Base-by-base conservation (phyloP, 2,113 vertebrate genomes). In the Clupea harengus region DNA sequence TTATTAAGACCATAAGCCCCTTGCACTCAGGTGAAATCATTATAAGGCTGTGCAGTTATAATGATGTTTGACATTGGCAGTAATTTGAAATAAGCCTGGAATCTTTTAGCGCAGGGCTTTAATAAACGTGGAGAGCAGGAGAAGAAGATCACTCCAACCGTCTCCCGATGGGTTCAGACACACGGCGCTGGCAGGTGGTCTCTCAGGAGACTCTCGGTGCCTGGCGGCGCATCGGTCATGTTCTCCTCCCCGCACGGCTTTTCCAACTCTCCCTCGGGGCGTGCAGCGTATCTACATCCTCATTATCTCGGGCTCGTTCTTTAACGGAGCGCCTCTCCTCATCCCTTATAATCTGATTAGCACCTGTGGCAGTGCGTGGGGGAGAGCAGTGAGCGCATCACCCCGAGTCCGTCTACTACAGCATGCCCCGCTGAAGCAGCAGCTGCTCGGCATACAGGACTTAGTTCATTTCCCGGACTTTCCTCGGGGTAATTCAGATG, bases 301-400 rank as follows among this genome's bases (percentile, higher is more conserved):
- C 86, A 87, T 88, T 90, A 86, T 90, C 86, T 80, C 87, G 0
- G 80, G 81, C 80, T 45, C 83, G 54, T 84, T 39, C 72, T 85
- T 88, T 82, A 87, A 84, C 72, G 72, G 32, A 15, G 72, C 28
- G 11, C 88, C 75, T 88, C 89, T 86, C 75, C 54, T 81, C 83
- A 85, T 83, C 83, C 78, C 84, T 78, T 78, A 82, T 88, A 88
- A 89, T 87, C 82, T 45, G 83, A 88, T 87, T 88, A 82, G 50
- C 87, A 87, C 87, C 84, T 85, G 80, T 87, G 85, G 85, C 85
- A 87, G 85, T 47, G 80, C 75, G 57, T 45, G 17, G 32, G 28
- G 72, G 32, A 15, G 17, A 15, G 72, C 72, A 32, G 72, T 11
- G 72, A 82, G 49, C 22, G 49, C 82, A 85, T 85, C 85, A 83